These are phyloP conservation scores for Halichondria panicea DNA, from an alignment of 37 sponge, comb jelly and placozoan genomes.

Conservation along the genomic window DNA sequence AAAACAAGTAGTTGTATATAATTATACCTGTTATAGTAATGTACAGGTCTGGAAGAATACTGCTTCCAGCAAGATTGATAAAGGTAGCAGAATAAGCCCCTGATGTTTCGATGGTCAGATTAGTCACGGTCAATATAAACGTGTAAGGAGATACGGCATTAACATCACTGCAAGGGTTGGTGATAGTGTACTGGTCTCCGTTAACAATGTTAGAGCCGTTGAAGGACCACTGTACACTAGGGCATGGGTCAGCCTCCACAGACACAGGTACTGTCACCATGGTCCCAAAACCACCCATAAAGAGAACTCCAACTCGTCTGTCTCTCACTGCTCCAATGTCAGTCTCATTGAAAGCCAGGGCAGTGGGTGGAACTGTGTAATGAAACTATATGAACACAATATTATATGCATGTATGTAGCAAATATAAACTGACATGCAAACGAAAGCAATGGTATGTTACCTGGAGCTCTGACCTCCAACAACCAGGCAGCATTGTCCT, in stretches of 20 bases:
- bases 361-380: too few relatives aligned
- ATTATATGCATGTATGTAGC: too few relatives aligned
- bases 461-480: constrained; percentile 46
- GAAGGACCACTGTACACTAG: constrained; percentile 13
- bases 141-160: neutral
- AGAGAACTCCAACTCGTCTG: neutral
- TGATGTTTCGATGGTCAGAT: neutral
- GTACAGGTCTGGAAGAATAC: neutral
- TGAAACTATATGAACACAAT: too few relatives aligned
- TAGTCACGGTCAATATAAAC: constrained; percentile 17
- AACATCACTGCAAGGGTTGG: neutral
- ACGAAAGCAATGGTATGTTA: constrained; percentile 14
- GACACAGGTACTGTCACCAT: neutral
- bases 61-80: neutral
- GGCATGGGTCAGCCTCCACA: constrained; percentile 49
- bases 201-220: neutral
- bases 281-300: neutral
- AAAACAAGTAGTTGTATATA: neutral
- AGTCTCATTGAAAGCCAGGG: too few relatives aligned
- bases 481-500: constrained; percentile 10
- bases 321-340: too few relatives aligned
- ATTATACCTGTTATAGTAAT: constrained; percentile 31
- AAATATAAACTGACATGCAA: too few relatives aligned
- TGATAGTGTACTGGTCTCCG: neutral
- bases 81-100: constrained; percentile 32